Evolutionary conservation across 2,113 vertebrate genomes (phyloP).

Genomic region (Cyanoderma ruficeps): DNA sequence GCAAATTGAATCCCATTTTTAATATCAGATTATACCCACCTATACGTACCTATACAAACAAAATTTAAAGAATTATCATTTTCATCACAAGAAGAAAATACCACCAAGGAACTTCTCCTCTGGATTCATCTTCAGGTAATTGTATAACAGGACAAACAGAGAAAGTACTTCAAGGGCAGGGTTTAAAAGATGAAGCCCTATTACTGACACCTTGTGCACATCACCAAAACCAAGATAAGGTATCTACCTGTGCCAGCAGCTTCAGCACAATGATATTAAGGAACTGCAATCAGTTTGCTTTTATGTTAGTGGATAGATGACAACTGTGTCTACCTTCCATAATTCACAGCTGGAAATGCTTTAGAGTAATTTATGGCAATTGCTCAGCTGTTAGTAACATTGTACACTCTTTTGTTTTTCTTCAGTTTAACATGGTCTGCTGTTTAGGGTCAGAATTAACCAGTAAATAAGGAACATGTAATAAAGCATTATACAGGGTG

Average conservation of each 20-base stretch:
- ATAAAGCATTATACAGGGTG: neutral
- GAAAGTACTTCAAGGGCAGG: neutral
- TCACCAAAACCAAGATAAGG: neutral
- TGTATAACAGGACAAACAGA: neutral
- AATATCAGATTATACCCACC: neutral
- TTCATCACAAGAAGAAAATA: neutral
- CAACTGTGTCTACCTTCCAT: neutral
- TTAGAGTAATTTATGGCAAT: neutral
- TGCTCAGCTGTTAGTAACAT: neutral
- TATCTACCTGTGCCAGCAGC: neutral
- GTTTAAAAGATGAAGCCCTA: neutral
- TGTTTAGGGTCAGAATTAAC: neutral
- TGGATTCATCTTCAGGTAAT: neutral
- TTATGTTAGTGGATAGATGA: neutral
- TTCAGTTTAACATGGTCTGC: neutral
- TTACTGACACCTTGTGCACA: neutral
- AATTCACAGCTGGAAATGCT: constrained; percentile 1
- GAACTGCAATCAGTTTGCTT: neutral
- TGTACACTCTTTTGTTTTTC: neutral
- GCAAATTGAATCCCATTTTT: neutral
- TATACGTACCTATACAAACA: neutral
- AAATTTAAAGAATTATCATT: neutral
- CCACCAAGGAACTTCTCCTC: neutral
- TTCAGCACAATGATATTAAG: neutral
- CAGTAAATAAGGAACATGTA: neutral